Percentiles rank a stretch among this genome's conserved stretches.
Evolutionary conservation across 2,888 invertebrate genomes (phyloP).

Genomic region (Drosophila neonasuta): DNA sequence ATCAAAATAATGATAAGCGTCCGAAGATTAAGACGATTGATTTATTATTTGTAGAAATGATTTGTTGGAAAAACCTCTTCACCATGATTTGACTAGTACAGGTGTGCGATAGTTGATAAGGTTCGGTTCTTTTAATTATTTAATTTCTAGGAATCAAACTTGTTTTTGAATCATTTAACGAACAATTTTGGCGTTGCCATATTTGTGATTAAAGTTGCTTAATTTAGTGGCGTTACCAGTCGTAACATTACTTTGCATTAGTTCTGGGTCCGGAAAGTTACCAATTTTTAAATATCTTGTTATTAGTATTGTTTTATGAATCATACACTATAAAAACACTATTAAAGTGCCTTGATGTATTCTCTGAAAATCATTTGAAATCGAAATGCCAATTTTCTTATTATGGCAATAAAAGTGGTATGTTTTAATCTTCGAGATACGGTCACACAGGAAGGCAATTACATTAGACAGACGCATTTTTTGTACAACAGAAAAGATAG

Average conservation of each 20-base stretch:
- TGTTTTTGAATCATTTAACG: neutral
- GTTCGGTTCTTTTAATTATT: neutral
- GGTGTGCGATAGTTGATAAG: slow-evolving; percentile 32
- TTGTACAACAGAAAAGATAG: neutral
- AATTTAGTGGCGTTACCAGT: neutral
- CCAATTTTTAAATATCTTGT: no score
- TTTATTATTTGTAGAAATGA: slow-evolving; percentile 28
- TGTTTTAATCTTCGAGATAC: neutral
- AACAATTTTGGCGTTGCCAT: neutral
- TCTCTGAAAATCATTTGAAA: neutral
- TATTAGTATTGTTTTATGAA: no score
- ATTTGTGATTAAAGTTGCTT: neutral
- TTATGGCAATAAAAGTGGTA: neutral
- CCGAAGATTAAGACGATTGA: slow-evolving; percentile 7
- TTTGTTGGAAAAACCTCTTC: slow-evolving; percentile 20
- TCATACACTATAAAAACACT: no score
- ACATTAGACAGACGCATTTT: neutral
- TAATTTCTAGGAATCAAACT: neutral
- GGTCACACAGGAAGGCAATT: neutral
- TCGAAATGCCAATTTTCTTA: neutral
- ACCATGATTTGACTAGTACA: slow-evolving; percentile 11
- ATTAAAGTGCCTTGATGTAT: no score
- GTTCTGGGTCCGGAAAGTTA: neutral
- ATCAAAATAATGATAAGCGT: slow-evolving; percentile 30
- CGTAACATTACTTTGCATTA: neutral